These are phyloP conservation scores for Diplosoma virens DNA, from an alignment of 23 tunicate species.

Conservation along the genomic window DNA sequence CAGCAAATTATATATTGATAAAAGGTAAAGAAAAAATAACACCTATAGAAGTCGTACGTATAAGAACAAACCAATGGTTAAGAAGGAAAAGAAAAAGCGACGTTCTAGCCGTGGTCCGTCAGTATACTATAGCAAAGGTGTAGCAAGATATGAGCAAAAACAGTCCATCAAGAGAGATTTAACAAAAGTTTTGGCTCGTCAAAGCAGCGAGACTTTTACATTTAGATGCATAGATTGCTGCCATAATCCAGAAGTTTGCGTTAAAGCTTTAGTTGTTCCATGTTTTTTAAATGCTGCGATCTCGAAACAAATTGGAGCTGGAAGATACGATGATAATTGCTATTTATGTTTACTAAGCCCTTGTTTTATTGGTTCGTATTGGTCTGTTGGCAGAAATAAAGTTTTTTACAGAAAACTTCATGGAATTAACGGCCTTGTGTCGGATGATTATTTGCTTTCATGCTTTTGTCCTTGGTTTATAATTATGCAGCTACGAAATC, in stretches of 20 bases:
- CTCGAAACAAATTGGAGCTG: slow-evolving; percentile 66
- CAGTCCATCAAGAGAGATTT: slow-evolving; percentile 46
- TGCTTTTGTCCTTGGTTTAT: slow-evolving; percentile 71
- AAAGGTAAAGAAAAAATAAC: too few species aligned
- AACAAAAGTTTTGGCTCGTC: slow-evolving; percentile 43
- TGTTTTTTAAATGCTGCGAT: slow-evolving; percentile 61
- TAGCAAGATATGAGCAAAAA: slow-evolving; percentile 31
- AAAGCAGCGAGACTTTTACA: slow-evolving; percentile 73
- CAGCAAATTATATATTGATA: too few species aligned
- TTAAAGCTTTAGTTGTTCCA: slow-evolving; percentile 47
- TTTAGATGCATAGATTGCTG: slow-evolving; percentile 65
- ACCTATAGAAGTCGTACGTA: too few species aligned
- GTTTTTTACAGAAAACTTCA: slow-evolving; percentile 45
- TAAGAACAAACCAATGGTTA: too few species aligned
- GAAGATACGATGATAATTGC: slow-evolving; percentile 20
- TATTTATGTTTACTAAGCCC: slow-evolving; percentile 64
- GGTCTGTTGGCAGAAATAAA: slow-evolving; percentile 76
- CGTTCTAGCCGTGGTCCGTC: too few species aligned
- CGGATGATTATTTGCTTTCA: slow-evolving; percentile 61
- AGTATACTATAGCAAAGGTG: too few species aligned
- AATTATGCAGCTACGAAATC: slow-evolving; percentile 59
- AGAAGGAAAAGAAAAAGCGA: too few species aligned
- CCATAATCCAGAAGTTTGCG: slow-evolving; percentile 29
- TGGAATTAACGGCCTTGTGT: slow-evolving; percentile 60
- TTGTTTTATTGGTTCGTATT: slow-evolving; percentile 33